phyloP scores from a whole-genome alignment of 2,888 invertebrate genomes.

The Lamellibrachia satsuma region DNA sequence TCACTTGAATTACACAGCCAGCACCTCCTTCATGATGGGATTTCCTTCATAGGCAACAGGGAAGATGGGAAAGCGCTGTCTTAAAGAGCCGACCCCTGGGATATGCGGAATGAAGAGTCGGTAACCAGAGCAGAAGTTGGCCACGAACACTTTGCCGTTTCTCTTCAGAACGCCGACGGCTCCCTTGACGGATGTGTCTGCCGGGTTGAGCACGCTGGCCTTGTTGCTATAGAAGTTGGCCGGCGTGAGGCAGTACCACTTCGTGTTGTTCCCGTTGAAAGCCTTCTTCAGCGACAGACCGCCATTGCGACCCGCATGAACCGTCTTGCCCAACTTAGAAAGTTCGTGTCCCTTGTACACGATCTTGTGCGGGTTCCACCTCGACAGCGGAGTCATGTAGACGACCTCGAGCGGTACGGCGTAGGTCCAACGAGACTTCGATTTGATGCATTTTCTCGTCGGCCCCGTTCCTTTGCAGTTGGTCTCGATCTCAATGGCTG shows the following conservation, averaged over 20 bases:
- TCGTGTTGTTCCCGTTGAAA: not conserved
- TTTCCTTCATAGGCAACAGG: not conserved
- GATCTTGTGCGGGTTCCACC: constrained; percentile 32
- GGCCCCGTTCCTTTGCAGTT: not conserved
- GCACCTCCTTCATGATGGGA: not conserved
- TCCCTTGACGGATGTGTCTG: not conserved
- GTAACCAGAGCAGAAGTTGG: not conserved
- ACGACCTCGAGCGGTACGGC: constrained; percentile 37
- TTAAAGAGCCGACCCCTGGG: not conserved
- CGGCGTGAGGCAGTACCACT: not conserved
- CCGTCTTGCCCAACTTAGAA: not conserved
- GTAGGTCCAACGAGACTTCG: constrained; percentile 26
- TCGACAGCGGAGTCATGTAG: constrained; percentile 34
- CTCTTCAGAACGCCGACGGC: not conserved
- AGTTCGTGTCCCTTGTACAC: constrained; percentile 8
- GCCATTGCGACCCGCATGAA: constrained; percentile 6
- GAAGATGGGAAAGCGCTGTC: not conserved
- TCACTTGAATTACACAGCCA: not conserved
- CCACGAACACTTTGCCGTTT: not conserved
- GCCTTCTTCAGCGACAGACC: not conserved
- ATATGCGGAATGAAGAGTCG: not conserved
- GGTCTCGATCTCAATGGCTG: not conserved
- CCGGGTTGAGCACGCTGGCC: not conserved
- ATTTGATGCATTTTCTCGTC: not conserved
- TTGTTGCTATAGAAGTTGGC: not conserved